phyloP scores from a whole-genome alignment of 37 sponge, comb jelly and placozoan genomes.

The Sycon ciliatum region DNA sequence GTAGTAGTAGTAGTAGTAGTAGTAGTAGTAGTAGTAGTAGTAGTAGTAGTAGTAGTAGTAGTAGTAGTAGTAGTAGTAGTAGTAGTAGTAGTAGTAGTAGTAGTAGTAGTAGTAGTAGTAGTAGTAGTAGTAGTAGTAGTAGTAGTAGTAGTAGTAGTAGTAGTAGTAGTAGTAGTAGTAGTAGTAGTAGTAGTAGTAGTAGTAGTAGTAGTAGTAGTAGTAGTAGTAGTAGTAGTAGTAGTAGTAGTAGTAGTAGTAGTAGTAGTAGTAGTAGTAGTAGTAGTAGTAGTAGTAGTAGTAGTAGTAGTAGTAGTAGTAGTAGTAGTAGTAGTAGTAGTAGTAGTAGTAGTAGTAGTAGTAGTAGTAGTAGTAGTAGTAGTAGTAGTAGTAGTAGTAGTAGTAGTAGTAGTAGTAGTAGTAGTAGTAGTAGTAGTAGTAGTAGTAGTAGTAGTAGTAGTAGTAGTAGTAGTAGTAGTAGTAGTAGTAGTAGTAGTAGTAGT shows the following conservation, averaged over 20 bases:
- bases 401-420: constrained; percentile 6
- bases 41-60: constrained; percentile 6
- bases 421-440: constrained; percentile 8
- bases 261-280: constrained; percentile 8
- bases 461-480: constrained; percentile 6
- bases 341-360: constrained; percentile 6
- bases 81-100: constrained; percentile 8
- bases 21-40: constrained; percentile 8
- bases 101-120: constrained; percentile 6
- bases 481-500: constrained; percentile 8
- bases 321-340: constrained; percentile 8
- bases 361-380: constrained; percentile 8
- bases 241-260: constrained; percentile 8
- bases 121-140: constrained; percentile 8
- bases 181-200: constrained; percentile 8
- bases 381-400: constrained; percentile 8
- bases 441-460: constrained; percentile 8
- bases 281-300: constrained; percentile 6
- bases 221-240: constrained; percentile 6
- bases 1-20: constrained; percentile 8
- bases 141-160: constrained; percentile 8
- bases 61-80: constrained; percentile 8
- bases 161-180: constrained; percentile 6
- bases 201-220: constrained; percentile 8
- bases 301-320: constrained; percentile 8